A percentile compares a stretch with the other conserved stretches of the same genome.
Evolutionary conservation across 2,888 invertebrate genomes (phyloP).

Genomic region (Scrobipalpa costella): DNA sequence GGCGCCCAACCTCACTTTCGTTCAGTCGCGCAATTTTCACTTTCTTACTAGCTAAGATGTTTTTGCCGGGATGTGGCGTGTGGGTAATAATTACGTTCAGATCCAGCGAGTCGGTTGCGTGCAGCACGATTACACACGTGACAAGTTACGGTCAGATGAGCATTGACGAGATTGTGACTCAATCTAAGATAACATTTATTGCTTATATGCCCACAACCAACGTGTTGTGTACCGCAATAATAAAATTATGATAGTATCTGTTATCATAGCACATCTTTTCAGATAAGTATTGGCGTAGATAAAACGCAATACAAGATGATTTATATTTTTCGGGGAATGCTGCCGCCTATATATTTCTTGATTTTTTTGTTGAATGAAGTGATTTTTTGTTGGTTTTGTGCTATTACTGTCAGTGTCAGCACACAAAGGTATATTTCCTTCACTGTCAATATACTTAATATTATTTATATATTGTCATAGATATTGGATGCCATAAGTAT

Average conservation of each 20-base stretch:
- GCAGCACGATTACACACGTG: conserved; percentile 6
- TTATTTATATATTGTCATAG: too few species aligned
- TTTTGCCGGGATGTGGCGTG: conserved; percentile 2
- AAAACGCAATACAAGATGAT: too few species aligned
- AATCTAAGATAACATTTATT: conserved; percentile 1
- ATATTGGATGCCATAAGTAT: too few species aligned
- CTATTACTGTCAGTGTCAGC: too few species aligned
- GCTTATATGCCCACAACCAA: background rate
- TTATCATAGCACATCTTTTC: background rate
- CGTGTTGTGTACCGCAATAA: background rate
- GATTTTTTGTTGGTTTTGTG: too few species aligned
- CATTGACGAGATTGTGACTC: background rate
- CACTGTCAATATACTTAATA: too few species aligned
- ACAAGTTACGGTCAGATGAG: background rate
- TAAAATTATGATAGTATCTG: background rate
- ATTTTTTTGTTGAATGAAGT: too few species aligned
- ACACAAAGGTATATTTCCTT: too few species aligned
- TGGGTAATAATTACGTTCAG: conserved; percentile 3
- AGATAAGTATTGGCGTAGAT: too few species aligned
- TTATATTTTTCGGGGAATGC: too few species aligned
- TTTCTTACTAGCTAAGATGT: background rate
- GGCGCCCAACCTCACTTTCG: background rate
- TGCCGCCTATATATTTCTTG: too few species aligned
- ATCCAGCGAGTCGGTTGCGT: conserved; percentile 7
- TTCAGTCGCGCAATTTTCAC: conserved; percentile 1